A percentile compares a stretch with the other conserved stretches of the same genome.
Evolutionary conservation across 2,888 invertebrate genomes (phyloP).

Genomic region (Onthophagus sagittarius): DNA sequence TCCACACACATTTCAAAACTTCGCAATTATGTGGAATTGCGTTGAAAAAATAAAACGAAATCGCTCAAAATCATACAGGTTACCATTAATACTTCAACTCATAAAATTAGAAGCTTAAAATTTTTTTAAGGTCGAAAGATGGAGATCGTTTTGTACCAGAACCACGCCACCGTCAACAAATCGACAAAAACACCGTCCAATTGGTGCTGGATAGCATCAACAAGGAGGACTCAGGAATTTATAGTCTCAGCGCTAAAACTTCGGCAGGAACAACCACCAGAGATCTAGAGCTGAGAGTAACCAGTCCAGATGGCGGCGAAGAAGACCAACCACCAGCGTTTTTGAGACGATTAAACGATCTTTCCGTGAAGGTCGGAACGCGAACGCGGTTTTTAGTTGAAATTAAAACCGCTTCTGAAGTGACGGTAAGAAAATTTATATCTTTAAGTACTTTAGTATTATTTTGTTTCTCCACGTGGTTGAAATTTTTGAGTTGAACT

Average conservation of each 20-base stretch:
- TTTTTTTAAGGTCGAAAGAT: conserved; percentile 52
- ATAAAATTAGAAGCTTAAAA: background rate
- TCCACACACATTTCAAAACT: background rate
- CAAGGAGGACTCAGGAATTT: conserved; percentile 70
- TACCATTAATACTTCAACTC: background rate
- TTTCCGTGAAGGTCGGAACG: conserved; percentile 86
- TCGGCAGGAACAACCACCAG: conserved; percentile 54
- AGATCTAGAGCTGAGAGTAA: conserved; percentile 56
- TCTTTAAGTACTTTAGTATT: too few species aligned
- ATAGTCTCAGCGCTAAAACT: conserved; percentile 65
- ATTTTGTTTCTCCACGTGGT: too few species aligned
- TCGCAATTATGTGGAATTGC: background rate
- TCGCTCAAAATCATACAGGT: background rate
- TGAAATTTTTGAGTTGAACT: background rate
- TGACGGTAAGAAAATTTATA: conserved; percentile 59
- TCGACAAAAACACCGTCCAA: conserved; percentile 63
- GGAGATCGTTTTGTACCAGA: conserved; percentile 62
- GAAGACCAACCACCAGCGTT: conserved; percentile 77
- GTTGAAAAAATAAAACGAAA: background rate
- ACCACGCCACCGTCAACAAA: conserved; percentile 58
- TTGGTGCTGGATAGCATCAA: conserved; percentile 72
- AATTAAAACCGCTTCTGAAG: conserved; percentile 69
- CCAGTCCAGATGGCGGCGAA: conserved; percentile 48
- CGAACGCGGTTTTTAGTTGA: conserved; percentile 81
- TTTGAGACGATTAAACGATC: conserved; percentile 77